phyloP scores from a whole-genome alignment of 2,113 vertebrate species.

The Carettochelys insculpta region DNA sequence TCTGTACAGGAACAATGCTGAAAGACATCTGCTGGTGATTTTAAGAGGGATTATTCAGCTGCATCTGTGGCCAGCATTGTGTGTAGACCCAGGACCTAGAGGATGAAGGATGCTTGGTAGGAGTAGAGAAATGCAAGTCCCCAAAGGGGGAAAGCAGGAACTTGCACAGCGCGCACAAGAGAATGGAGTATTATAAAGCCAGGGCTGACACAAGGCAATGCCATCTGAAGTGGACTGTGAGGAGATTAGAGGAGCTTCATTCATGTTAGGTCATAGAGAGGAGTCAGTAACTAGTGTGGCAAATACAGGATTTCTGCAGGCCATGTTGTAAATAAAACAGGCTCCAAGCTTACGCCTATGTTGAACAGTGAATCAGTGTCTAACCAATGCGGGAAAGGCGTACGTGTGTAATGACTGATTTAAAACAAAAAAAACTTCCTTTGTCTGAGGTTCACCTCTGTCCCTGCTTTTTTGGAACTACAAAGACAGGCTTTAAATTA shows the following conservation, averaged over 20 bases:
- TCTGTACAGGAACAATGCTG: background rate
- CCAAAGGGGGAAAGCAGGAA: background rate
- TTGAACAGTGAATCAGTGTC: background rate
- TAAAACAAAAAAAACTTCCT: background rate
- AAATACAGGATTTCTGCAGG: fast-evolving
- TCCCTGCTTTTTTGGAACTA: background rate
- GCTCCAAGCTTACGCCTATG: background rate
- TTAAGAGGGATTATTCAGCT: background rate
- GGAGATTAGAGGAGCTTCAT: background rate
- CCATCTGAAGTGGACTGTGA: background rate
- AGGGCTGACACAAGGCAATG: background rate
- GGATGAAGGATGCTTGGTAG: background rate
- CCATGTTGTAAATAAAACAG: background rate
- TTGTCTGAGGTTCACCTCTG: background rate
- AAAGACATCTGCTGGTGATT: background rate
- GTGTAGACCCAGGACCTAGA: background rate
- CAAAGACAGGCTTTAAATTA: background rate
- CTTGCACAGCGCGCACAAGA: background rate
- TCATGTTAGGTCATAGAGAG: background rate
- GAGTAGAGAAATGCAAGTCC: background rate
- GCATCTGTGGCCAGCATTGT: background rate
- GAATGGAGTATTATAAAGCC: background rate
- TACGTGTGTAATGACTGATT: background rate
- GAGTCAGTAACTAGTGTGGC: background rate
- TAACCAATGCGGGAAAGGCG: background rate